Conservation (phyloP, 2,113 vertebrate genomes). For the Larimichthys crocea region DNA sequence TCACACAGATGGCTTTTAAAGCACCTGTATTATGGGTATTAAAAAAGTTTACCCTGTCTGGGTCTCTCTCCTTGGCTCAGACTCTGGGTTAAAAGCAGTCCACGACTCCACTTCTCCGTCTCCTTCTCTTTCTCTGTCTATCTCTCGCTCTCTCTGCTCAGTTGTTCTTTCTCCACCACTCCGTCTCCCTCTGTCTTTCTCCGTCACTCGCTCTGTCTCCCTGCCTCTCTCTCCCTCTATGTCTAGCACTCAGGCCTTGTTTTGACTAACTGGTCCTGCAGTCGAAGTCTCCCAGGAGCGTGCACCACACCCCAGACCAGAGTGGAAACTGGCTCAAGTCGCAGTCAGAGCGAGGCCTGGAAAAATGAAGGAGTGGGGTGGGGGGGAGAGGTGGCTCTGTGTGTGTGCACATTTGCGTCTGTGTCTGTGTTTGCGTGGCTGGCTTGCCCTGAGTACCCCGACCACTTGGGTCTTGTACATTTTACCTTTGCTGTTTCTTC, state of each 20-base stretch:
- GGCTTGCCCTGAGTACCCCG: slow-evolving; percentile 13
- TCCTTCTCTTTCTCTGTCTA: slow-evolving; percentile 24
- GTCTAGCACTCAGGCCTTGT: slow-evolving; percentile 76
- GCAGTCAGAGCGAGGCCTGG: slow-evolving; percentile 76
- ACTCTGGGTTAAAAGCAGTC: slow-evolving; percentile 65
- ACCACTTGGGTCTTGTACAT: slow-evolving; percentile 38
- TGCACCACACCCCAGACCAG: slow-evolving; percentile 84
- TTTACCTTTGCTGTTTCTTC: slow-evolving; percentile 50
- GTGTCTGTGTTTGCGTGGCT: slow-evolving; percentile 51
- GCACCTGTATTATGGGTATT: slow-evolving; percentile 77
- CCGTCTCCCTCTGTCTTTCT: slow-evolving; percentile 11
- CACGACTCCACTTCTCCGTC: slow-evolving; percentile 25
- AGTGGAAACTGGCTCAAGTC: slow-evolving; percentile 84
- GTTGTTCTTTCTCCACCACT: slow-evolving; percentile 28
- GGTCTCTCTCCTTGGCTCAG: slow-evolving; percentile 65
- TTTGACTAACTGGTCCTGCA: slow-evolving; percentile 83
- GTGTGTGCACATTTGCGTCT: slow-evolving; percentile 58
- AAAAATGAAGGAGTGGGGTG: slow-evolving; percentile 72
- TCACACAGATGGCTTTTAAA: slow-evolving; percentile 73
- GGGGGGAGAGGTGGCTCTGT: slow-evolving; percentile 46
- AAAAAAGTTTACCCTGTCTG: slow-evolving; percentile 73
- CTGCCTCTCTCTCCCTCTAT: slow-evolving; percentile 36
- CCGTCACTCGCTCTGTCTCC: slow-evolving; percentile 2
- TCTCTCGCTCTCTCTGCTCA: slow-evolving; percentile 15
- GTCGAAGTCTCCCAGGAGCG: slow-evolving; percentile 82